Base-by-base conservation (phyloP, 2,797 vertebrate species). In the Taeniopygia guttata region DNA sequence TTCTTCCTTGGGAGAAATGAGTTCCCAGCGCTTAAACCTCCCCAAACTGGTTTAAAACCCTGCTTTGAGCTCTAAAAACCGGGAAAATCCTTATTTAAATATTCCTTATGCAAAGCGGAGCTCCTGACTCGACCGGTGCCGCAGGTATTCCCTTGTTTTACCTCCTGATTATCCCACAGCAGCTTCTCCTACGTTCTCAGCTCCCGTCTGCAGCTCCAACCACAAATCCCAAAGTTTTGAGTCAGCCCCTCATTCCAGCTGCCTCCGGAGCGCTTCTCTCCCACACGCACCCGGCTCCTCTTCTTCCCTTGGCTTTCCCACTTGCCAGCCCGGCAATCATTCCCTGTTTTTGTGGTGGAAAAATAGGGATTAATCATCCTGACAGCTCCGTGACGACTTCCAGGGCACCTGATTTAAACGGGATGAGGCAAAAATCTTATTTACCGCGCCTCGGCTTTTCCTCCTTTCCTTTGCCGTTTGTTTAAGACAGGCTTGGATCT, bases 141-240 rank as follows among this genome's bases (percentile, higher is more conserved):
- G 34, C 94, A 60, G 62, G 95, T 88, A 82, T 92, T 84, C 60
- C 90, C 60, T 38, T 5, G 40, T 49, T 87, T 25, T 17, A 2
- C 64, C 2, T 43, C 75, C 59, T 4, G 48, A 51, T 81, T 29
- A n/a, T 60, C 83, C 90, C 68, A 60, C 87, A 42, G 5, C 32
- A 27, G 54, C 17, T 68, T 83, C 67, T 75, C 84, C 66, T 38
- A 43, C 73, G 25, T 45, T 45, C 40, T 16, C 56, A 1, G 38
- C 83, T 92, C 72, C 54, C 13, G 67, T 13, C 84, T 43, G 46
- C 22, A 23, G 30, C 72, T 91, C 62, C 43, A 46, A 82, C 92
- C 88, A 7, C 93, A 81, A 56, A 89, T 78, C 90, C 90, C 86
- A 66, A 92, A 51, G 58, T 88, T 93, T 86, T 72, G 88, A 91